A percentile compares a stretch with the other conserved stretches of the same genome.
Conservation (phyloP, 2,797 vertebrate genomes). For the Astyanax mexicanus region DNA sequence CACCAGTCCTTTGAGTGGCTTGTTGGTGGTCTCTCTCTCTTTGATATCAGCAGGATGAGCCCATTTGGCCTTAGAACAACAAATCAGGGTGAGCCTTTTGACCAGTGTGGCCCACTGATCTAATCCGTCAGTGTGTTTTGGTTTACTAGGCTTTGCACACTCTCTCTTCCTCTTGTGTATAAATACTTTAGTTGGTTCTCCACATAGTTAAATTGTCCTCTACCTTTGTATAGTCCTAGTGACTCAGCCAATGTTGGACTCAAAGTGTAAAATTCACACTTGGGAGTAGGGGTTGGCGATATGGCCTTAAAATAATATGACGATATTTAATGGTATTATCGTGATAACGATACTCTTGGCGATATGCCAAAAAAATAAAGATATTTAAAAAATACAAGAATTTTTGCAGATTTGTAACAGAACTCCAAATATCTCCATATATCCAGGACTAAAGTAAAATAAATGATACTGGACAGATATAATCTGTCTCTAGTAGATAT, state of each 20-base stretch:
- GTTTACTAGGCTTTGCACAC: neutral
- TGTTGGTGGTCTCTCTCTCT: conserved; percentile 14
- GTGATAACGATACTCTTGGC: too few relatives aligned
- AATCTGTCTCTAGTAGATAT: too few relatives aligned
- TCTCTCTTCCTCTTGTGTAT: neutral
- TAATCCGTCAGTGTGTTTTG: neutral
- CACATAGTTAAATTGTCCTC: neutral
- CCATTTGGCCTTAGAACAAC: conserved; percentile 17
- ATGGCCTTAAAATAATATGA: too few relatives aligned
- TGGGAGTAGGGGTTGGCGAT: too few relatives aligned
- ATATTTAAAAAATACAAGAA: too few relatives aligned
- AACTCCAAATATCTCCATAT: too few relatives aligned
- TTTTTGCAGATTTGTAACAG: too few relatives aligned
- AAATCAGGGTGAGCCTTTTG: neutral
- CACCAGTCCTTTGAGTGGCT: neutral
- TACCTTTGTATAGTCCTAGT: neutral
- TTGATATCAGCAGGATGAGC: neutral
- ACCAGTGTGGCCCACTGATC: neutral
- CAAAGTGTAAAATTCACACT: too few relatives aligned
- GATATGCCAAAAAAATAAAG: too few relatives aligned
- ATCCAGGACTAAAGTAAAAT: too few relatives aligned
- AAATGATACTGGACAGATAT: too few relatives aligned
- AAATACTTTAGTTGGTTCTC: neutral
- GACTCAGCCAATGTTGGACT: neutral
- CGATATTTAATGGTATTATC: too few relatives aligned